phyloP scores from a whole-genome alignment of 2,113 vertebrate genomes.

The Rissa tridactyla region DNA sequence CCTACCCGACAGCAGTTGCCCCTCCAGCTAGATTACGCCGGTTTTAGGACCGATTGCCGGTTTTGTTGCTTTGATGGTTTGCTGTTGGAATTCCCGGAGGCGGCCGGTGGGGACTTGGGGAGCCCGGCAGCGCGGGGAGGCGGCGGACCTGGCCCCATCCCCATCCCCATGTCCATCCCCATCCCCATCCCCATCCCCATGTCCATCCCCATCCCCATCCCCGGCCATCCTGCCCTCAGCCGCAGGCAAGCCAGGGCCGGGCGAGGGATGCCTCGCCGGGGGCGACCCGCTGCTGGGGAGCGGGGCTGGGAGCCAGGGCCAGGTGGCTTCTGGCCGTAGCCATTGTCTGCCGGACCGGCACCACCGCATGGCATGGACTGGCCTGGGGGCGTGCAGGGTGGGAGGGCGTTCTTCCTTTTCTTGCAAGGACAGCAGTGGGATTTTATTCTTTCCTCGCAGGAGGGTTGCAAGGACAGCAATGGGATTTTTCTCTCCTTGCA shows the following conservation, averaged over 20 bases:
- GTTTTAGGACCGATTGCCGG: not conserved
- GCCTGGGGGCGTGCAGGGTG: not conserved
- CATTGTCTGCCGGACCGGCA: conserved; percentile 18
- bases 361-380: not conserved
- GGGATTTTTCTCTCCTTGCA: not conserved
- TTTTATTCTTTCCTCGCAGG: not conserved
- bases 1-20: not conserved
- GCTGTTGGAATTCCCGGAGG: not conserved
- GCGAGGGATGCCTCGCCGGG: not conserved
- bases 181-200: not conserved
- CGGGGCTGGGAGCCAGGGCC: not conserved
- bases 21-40: not conserved
- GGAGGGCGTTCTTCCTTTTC: not conserved
- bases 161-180: too few relatives aligned
- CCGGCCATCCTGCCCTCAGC: not conserved
- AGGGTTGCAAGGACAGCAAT: not conserved
- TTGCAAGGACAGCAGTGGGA: not conserved
- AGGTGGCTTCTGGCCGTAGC: not conserved
- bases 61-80: not conserved
- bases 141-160: too few relatives aligned
- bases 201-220: not conserved
- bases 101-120: not conserved
- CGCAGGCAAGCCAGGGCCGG: not conserved
- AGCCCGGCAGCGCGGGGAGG: not conserved
- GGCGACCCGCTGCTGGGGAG: not conserved